Base-by-base conservation (phyloP, 2,888 invertebrate species). In the Leptarthrus brevirostris region DNA sequence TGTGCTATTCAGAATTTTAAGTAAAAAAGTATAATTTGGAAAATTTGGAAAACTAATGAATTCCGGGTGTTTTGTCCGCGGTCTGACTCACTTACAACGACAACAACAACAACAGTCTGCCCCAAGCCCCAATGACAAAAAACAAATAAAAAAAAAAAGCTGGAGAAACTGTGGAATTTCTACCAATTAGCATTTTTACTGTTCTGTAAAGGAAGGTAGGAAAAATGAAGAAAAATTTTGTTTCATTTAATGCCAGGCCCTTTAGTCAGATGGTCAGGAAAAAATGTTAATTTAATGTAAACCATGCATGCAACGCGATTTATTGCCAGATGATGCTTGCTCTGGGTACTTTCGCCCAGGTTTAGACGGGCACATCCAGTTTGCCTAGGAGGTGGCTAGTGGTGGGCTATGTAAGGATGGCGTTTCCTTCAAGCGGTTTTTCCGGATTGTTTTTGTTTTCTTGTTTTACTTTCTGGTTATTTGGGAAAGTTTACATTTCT, bases 241-340 rank as follows among this genome's bases (percentile, higher is more conserved):
- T 69, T 52, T 52, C 69, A 69, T 69, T 69, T 66, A 66, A 66
- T 47, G 47, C 64, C 69, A 52, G 52, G 44, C 52, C 54, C 71
- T 40, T 52, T 54, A 69, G 49, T 69, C 69, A 54, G 71, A 54
- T 71, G 71, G 71, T 54, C 54, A 71, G 71, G 72, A 56, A 72
- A 71, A 54, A 72, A 72, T 72, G 30, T 72, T 72, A 72, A 72
- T 72, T 72, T 72, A 72, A 72, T 72, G 72, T 56, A 56, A 47
- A 72, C 56, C 56, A 56, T 56, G 72, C 72, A 72, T 72, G 72
- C 72, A 72, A 72, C 40, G 56, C 72, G 72, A 72, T 72, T 72
- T 72, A 72, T 72, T 72, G 56, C 72, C 44, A 56, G 56, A 72
- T 72, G 72, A 72, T 54, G 72, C 72, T 72, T 56, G 24, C 56